These are phyloP conservation scores for Ctenomys sociabilis DNA, from an alignment of 2,113 vertebrate species.

Conservation along the genomic window DNA sequence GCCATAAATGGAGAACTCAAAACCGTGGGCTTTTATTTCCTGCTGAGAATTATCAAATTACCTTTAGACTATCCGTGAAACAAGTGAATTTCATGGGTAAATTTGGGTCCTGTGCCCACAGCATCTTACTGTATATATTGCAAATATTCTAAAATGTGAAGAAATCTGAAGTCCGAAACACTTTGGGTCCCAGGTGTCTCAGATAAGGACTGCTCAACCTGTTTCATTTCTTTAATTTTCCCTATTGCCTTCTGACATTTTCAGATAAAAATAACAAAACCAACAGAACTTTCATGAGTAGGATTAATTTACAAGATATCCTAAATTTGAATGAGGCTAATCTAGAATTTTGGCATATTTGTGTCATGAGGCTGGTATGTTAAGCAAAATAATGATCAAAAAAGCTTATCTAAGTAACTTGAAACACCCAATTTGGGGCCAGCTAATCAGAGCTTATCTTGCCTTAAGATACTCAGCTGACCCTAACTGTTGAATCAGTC, in stretches of 20 bases:
- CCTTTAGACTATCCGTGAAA: background rate
- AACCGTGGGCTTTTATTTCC: background rate
- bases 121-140: background rate
- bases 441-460: constrained; percentile 69
- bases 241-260: background rate
- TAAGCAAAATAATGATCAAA: constrained; percentile 54
- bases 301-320: background rate
- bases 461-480: constrained; percentile 43
- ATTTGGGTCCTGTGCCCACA: background rate
- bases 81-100: background rate
- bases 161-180: background rate
- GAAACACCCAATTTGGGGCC: constrained; percentile 64
- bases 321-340: constrained; percentile 43
- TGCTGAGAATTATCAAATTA: background rate
- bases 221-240: constrained; percentile 38
- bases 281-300: background rate
- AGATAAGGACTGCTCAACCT: background rate
- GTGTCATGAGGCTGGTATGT: constrained; percentile 34
- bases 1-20: background rate
- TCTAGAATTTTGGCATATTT: background rate
- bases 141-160: background rate
- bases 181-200: background rate
- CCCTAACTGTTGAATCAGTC: constrained; percentile 69
- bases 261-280: constrained; percentile 42
- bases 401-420: constrained; percentile 68